Conservation (phyloP, 1,140 invertebrate species). For the Trachymyrmex cornetzi region DNA sequence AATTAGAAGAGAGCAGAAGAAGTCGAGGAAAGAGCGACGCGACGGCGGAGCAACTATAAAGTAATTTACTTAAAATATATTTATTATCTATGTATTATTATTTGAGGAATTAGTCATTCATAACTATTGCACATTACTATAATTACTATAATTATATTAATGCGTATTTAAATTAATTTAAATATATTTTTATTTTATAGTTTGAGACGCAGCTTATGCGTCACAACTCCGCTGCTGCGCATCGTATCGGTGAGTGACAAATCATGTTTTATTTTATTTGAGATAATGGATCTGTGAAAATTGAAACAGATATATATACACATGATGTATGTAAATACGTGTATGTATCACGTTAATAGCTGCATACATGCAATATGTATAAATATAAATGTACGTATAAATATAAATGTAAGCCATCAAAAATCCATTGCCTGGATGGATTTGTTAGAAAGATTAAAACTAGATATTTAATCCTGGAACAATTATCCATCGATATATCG, state of each 20-base stretch:
- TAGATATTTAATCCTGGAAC: slow-evolving; percentile 6
- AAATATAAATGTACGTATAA: neutral
- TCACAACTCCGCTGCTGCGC: neutral
- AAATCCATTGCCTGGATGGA: neutral
- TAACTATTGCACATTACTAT: neutral
- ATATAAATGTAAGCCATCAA: neutral
- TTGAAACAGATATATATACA: too few species aligned
- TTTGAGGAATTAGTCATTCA: neutral
- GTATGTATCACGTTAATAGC: neutral
- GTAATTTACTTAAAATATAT: neutral
- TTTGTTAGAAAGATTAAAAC: neutral
- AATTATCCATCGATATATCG: neutral
- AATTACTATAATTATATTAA: neutral
- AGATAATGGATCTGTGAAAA: slow-evolving; percentile 19
- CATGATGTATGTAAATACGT: neutral
- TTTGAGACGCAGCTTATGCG: neutral
- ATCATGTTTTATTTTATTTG: slow-evolving; percentile 39
- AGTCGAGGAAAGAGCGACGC: too few species aligned
- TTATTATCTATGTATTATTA: slow-evolving; percentile 1
- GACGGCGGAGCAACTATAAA: neutral
- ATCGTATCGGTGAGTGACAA: neutral
- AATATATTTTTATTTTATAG: slow-evolving; percentile 7
- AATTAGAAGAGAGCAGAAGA: neutral
- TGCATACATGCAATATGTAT: neutral
- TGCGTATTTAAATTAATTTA: neutral